Evolutionary conservation across 2,113 vertebrate genomes (phyloP).

Genomic region (Mormyrus lacerda): DNA sequence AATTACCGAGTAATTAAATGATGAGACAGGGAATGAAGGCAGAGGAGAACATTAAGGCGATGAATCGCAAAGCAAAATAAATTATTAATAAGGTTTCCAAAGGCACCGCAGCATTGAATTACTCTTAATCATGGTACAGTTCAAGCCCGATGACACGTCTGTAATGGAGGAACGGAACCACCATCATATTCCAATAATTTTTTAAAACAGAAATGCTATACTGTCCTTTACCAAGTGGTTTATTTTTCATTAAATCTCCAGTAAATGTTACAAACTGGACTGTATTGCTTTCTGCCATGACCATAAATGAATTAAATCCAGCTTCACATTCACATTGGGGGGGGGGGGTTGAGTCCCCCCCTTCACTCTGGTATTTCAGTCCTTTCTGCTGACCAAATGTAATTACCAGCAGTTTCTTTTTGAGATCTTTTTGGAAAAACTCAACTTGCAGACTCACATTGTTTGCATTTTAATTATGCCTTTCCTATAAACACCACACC

Average conservation of each 20-base stretch:
- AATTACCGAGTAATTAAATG: background rate
- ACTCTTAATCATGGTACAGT: background rate
- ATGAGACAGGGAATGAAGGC: background rate
- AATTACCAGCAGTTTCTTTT: background rate
- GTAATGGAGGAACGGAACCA: background rate
- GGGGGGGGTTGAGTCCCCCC: background rate
- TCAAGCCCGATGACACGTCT: background rate
- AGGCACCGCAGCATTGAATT: background rate
- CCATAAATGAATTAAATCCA: background rate
- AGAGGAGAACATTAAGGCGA: background rate
- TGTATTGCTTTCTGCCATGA: background rate
- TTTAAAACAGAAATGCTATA: background rate
- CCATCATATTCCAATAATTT: background rate
- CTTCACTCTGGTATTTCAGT: background rate
- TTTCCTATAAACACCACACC: background rate
- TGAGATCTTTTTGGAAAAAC: background rate
- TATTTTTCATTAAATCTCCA: background rate
- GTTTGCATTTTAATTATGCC: background rate
- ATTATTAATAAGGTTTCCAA: background rate
- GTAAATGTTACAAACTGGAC: background rate
- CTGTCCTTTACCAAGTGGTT: background rate
- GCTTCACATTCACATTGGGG: background rate
- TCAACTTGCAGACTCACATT: background rate
- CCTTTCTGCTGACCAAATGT: background rate
- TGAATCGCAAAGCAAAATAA: background rate